Conservation (phyloP, 2,113 vertebrate genomes). For the Urocitellus parryii region DNA sequence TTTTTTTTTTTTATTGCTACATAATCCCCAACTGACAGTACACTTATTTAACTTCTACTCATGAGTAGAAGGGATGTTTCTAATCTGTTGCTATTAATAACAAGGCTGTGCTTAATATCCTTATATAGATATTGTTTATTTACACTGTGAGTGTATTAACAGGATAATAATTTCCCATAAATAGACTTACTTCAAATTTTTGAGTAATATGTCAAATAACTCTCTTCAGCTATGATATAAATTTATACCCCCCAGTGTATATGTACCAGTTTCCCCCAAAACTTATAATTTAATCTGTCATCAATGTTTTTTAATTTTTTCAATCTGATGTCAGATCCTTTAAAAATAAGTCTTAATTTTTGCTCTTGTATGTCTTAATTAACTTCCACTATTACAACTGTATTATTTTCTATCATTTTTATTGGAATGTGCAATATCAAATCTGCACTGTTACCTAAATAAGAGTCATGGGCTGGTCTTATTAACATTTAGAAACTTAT, state of each 20-base stretch:
- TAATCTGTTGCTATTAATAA: background rate
- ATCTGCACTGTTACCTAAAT: background rate
- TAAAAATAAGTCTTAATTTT: constrained; percentile 47
- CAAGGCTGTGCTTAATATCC: background rate
- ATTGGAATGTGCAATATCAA: constrained; percentile 30
- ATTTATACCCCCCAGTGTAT: background rate
- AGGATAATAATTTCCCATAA: background rate
- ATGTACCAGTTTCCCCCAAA: background rate
- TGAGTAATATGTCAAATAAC: background rate
- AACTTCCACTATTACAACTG: background rate
- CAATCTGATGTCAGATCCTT: constrained; percentile 20
- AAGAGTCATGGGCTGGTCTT: background rate
- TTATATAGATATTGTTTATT: background rate
- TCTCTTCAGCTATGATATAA: background rate
- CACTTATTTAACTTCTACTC: background rate
- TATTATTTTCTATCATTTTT: constrained; percentile 53
- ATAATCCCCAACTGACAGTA: background rate
- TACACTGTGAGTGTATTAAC: background rate
- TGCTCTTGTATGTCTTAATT: background rate
- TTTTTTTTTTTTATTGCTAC: background rate
- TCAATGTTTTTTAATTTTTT: constrained; percentile 27
- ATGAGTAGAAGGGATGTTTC: background rate
- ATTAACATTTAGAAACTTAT: constrained; percentile 12
- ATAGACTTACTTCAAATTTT: background rate
- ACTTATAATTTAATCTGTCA: background rate